Conservation (phyloP, 2,888 invertebrate genomes). For the Thereva nobilitata region DNA sequence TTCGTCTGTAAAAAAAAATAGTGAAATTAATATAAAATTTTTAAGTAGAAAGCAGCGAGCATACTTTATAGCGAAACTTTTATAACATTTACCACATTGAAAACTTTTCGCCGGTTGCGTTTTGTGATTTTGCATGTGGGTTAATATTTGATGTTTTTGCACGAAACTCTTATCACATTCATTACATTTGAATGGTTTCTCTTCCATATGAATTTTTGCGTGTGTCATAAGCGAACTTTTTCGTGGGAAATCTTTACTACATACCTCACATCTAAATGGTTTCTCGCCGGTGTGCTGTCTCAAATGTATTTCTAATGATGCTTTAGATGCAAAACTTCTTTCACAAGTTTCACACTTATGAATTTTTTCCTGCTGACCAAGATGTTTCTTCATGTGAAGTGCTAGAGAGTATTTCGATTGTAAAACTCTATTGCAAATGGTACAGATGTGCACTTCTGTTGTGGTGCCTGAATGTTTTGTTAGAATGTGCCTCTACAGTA, state of each 20-base stretch:
- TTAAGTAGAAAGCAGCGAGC: conserved; percentile 13
- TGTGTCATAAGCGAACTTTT: conserved; percentile 40
- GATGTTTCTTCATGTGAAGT: conserved; percentile 50
- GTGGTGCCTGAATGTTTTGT: conserved; percentile 47
- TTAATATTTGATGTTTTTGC: conserved; percentile 56
- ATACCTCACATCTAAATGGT: conserved; percentile 40
- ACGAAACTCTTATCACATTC: conserved; percentile 39
- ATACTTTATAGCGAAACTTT: conserved; percentile 52
- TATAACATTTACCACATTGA: conserved; percentile 51
- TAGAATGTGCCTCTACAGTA: conserved; percentile 46
- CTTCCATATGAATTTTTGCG: conserved; percentile 39
- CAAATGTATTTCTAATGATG: conserved; percentile 37
- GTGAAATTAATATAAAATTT: not conserved
- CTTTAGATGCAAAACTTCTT: conserved; percentile 38
- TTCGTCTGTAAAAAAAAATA: conserved; percentile 42
- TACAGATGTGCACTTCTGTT: conserved; percentile 44
- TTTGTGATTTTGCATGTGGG: conserved; percentile 37
- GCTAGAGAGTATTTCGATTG: conserved; percentile 47
- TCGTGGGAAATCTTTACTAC: conserved; percentile 40
- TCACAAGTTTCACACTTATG: conserved; percentile 51
- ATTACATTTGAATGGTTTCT: conserved; percentile 40
- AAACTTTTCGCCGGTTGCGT: conserved; percentile 41
- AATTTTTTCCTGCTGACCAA: conserved; percentile 51
- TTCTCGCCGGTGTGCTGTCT: conserved; percentile 42
- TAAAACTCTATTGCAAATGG: conserved; percentile 48